Evolutionary conservation across 1,140 invertebrate genomes (phyloP), one percentile per base, ranked within the genome.

Genomic region (Tetranychus cinnabarinus): DNA sequence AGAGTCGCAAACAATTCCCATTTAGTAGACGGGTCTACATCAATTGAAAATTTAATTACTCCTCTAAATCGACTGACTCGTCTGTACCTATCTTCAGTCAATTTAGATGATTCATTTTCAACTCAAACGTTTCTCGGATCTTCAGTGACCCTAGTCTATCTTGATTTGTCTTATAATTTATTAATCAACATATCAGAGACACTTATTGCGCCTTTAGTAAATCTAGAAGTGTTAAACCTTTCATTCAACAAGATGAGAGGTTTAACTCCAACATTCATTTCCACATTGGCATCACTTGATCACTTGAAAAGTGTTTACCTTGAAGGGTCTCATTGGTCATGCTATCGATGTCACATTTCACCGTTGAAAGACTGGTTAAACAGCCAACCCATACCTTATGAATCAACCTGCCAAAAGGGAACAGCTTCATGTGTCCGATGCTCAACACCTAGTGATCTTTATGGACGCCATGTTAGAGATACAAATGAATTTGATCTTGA

Each of bases 251-350:
- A 33, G 31, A 59, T 63, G 36, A 55, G 52, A 48, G 47, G 45
- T 13, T 13, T 64, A 10, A 13, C 12, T 5, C 31, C 60, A 5
- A 13, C 34, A 12, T 35, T 64, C 7, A 13, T 64, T 15, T 4
- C 45, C 12, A 31, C n/a, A 2, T 58, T 63, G 3, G 58, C 42
- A 13, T 58, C 35, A 35, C 42, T 63, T 13, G 4, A 39, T 15
- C 56, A 58, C 31, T 52, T 66, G 1, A 61, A 52, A 8, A 10
- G 15, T 10, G 35, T 70, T 3, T 56, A 64, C 59, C 67, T 83
- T 61, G 73, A 79, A 36, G 74, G 74, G 31, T 83, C 83, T 70
- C 77, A 76, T 4, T 83, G 81, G 80, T 73, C 75, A 3, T 84
- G 82, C 67, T 80, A 82, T 68, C 71, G 78, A 65, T 84, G 82